Base-by-base conservation (phyloP, 2,113 vertebrate genomes). In the Anser brachyrhynchus region DNA sequence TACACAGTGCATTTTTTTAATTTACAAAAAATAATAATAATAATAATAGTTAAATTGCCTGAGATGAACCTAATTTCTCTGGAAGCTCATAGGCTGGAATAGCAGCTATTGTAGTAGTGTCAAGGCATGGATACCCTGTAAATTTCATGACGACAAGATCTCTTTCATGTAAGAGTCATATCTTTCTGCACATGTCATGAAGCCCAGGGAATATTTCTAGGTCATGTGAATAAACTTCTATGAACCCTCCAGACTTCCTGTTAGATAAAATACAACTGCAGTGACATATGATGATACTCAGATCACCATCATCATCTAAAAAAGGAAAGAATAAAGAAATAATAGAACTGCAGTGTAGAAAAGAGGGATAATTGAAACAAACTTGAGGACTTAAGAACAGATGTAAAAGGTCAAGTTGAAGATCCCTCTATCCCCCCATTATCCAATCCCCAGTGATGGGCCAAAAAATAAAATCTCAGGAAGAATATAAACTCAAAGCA, bases 381-480 rank as follows among this genome's bases (percentile, higher is more conserved):
- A 46, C 14, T 13, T n/a, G 20, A 49, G 17, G 72, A 29, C 9
- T 2, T 41, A 71, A 29, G 9, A 46, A 43, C 9, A 90, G 28
- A 55, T 51, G 52, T 19, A 28, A 1, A 55, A 54, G 18, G 11
- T 58, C 16, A 44, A 7, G 29, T 3, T 74, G 35, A 82, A 74
- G 29, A 16, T 9, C 2, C 1, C 7, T 1, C 1, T 35, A 2
- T 51, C 8, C 5, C 28, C 7, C 5, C 23, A 51, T 3, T 18
- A 64, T 64, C 22, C 8, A 2, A 29, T 55, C 23, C 5, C 4
- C 17, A 37, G 6, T 41, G 19, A 75, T 31, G 20, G 37, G 5
- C 18, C 75, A 65, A 77, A 51, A 87, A 41, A 17, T 11, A 75
- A 6, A 44, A 67, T 79, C 54, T 62, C 31, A 83, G 25, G 11